phyloP scores from a whole-genome alignment of 2,888 invertebrate species.

The Aspidapion aeneum region DNA sequence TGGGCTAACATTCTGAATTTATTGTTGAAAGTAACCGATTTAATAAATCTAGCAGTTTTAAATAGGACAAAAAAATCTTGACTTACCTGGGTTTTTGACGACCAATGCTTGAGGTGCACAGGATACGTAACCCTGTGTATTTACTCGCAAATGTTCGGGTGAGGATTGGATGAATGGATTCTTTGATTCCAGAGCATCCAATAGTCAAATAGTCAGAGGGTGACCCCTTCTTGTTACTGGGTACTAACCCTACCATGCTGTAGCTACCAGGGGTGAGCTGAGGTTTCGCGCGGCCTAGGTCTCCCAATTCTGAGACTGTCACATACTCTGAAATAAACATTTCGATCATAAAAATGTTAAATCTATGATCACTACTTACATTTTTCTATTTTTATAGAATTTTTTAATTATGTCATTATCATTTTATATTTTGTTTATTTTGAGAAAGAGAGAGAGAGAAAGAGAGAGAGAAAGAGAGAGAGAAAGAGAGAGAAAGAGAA shows the following conservation, averaged over 20 bases:
- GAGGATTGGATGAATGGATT: neutral
- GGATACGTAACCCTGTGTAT: neutral
- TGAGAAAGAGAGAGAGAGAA: too few relatives aligned
- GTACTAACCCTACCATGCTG: neutral
- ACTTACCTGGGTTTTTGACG: neutral
- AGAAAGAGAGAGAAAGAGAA: too few relatives aligned
- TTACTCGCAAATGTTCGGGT: neutral
- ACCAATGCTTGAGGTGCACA: neutral
- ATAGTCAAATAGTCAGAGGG: neutral
- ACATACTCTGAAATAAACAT: neutral
- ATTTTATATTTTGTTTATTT: too few relatives aligned
- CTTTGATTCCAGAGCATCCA: neutral
- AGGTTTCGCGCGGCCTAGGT: neutral
- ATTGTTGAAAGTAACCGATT: too few relatives aligned
- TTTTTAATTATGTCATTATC: too few relatives aligned
- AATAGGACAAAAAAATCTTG: too few relatives aligned
- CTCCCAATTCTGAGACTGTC: neutral
- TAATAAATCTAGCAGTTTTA: too few relatives aligned
- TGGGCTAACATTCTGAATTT: too few relatives aligned
- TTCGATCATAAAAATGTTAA: too few relatives aligned
- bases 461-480: too few relatives aligned
- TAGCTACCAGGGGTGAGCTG: neutral
- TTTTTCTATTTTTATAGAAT: too few relatives aligned
- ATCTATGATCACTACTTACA: too few relatives aligned
- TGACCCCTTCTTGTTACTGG: neutral